Evolutionary conservation across 2,113 vertebrate species (phyloP), one percentile per base, ranked within the genome.

Genomic region (Camelus dromedarius): DNA sequence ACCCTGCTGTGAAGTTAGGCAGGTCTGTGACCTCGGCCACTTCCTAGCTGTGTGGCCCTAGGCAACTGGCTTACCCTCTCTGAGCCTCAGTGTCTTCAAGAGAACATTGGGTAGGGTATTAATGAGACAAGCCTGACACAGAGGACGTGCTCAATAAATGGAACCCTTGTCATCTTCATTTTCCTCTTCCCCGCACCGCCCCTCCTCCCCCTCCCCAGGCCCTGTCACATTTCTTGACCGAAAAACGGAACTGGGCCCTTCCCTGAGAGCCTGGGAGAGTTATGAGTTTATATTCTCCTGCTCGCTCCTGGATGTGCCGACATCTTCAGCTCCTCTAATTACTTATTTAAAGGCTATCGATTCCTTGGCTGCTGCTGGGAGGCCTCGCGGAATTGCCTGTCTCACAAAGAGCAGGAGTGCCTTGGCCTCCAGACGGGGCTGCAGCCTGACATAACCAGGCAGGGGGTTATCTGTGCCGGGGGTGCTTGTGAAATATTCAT

Each of bases 311-410:
- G 96, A 97, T 97, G 97, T 91, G 96, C 92, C 93, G 73, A 97
- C 30, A 32, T 97, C 98, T 98, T 98, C 93, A 92, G 96, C 95
- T 97, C 91, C 75, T 97, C 98, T 98, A 77, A 98, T 99, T 98
- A 98, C 88, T 99, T 98, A 98, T 98, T 99, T 98, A 99, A 98
- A 97, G 96, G 62, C 92, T 98, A 98, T 98, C 82, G 98, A 98
- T 98, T 97, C 97, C 96, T 92, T 79, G 70, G 88, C 95, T 97
- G 95, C 98, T 98, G 98, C 97, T 96, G 95, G 96, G 95, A 98
- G 95, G 93, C 82, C 91, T 98, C 64, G 12, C 24, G 0, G 98
- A 98, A 95, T 91, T 86, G 95, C 87, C 14, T 93, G 96, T 97
- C 95, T 96, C 83, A 30, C 96, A 98, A 97, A 98, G 95, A 97